Percentiles rank a stretch among this genome's conserved stretches.
Conservation (phyloP, 2,113 vertebrate genomes). For the Felis chaus region DNA sequence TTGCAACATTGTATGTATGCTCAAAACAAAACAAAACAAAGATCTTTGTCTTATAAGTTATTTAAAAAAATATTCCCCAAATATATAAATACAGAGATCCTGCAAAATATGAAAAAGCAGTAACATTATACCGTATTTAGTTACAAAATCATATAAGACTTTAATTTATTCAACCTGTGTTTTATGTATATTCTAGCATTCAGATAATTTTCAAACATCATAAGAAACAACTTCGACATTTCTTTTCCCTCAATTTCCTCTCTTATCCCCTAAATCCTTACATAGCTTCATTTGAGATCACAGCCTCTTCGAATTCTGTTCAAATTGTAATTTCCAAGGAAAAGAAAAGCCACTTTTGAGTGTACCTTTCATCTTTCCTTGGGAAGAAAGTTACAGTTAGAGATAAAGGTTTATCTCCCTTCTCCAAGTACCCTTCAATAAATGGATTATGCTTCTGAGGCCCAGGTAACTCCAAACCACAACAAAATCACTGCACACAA, state of each 20-base stretch:
- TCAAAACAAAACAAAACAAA: not conserved
- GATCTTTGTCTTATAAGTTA: not conserved
- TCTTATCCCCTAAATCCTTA: not conserved
- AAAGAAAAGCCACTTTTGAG: not conserved
- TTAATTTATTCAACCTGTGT: not conserved
- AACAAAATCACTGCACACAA: not conserved
- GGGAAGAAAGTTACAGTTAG: not conserved
- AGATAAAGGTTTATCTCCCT: constrained; percentile 7
- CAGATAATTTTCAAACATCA: not conserved
- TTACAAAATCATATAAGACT: not conserved
- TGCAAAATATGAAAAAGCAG: not conserved
- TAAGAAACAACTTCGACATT: not conserved
- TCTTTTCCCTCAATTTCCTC: not conserved
- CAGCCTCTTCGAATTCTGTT: not conserved
- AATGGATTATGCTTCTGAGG: not conserved
- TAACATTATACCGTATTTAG: not conserved
- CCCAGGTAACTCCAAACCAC: not conserved
- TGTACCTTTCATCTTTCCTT: not conserved
- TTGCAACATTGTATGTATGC: not conserved
- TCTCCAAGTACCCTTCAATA: not conserved
- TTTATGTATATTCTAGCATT: not conserved
- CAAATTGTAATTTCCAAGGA: not conserved
- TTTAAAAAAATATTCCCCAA: not conserved
- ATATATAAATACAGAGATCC: not conserved
- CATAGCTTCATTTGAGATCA: not conserved